Percentiles rank a stretch among this genome's conserved stretches.
phyloP scores from a whole-genome alignment of 2,888 invertebrate species.

The Cantharis flavilabris region DNA sequence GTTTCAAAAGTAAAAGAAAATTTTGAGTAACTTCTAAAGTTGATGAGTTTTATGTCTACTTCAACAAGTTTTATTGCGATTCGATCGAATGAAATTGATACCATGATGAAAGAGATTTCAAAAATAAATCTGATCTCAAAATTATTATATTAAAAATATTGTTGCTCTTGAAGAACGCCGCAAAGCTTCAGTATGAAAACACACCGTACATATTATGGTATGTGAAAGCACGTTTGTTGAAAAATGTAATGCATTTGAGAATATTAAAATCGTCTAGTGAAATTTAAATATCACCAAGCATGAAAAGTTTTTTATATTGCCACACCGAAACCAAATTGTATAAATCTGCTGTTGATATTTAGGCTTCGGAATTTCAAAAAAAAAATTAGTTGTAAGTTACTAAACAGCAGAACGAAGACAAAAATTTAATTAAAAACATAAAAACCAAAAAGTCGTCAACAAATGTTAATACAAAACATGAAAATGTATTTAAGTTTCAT shows the following conservation, averaged over 20 bases:
- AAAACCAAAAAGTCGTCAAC: neutral
- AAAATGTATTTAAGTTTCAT: neutral
- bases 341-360: neutral
- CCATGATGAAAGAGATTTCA: neutral
- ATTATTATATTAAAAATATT: neutral
- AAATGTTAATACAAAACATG: neutral
- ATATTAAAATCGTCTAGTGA: neutral
- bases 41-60: neutral
- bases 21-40: neutral
- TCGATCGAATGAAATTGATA: neutral
- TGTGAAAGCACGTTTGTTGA: neutral
- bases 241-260: neutral
- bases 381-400: neutral
- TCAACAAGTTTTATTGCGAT: neutral
- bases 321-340: neutral
- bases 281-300: neutral
- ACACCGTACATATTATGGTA: neutral
- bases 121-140: neutral
- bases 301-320: neutral
- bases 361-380: neutral
- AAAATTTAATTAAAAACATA: neutral
- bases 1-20: neutral
- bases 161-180: neutral
- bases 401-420: neutral
- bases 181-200: neutral